Conservation (phyloP, 2,888 invertebrate species). For the Habroteleia sp. region DNA sequence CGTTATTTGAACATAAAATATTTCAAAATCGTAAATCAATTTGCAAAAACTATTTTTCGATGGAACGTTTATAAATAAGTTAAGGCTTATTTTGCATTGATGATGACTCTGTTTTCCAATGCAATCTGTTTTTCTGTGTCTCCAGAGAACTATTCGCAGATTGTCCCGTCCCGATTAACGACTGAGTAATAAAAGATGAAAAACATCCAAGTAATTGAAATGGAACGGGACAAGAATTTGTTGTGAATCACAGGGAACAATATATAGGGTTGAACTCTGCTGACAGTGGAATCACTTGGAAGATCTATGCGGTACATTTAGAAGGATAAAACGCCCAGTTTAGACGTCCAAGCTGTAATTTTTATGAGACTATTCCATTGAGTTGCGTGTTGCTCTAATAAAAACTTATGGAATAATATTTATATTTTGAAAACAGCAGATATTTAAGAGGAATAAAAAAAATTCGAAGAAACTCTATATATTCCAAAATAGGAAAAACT, state of each 20-base stretch:
- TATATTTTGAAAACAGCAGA: neutral
- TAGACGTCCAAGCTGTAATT: slow-evolving; percentile 14
- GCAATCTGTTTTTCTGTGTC: no score
- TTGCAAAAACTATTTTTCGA: no score
- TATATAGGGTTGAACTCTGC: slow-evolving; percentile 10
- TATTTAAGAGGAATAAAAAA: neutral
- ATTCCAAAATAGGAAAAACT: no score
- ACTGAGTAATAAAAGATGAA: slow-evolving; percentile 30
- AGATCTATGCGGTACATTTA: slow-evolving; percentile 33
- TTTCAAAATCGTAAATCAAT: no score
- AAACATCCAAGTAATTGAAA: slow-evolving; percentile 30
- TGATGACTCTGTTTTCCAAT: no score
- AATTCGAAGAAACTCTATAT: no score
- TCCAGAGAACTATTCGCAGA: slow-evolving; percentile 13
- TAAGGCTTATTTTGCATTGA: no score
- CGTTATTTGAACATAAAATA: no score
- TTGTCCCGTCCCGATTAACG: slow-evolving; percentile 23
- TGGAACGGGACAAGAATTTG: slow-evolving; percentile 21
- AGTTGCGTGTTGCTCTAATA: neutral
- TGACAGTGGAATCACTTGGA: slow-evolving; percentile 12
- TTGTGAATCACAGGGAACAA: slow-evolving; percentile 23
- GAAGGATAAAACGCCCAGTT: slow-evolving; percentile 29
- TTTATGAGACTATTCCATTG: slow-evolving; percentile 27
- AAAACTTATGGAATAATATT: no score
- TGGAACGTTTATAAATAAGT: no score